A percentile compares a stretch with the other conserved stretches of the same genome.
These are phyloP conservation scores for Mycteria americana DNA, from an alignment of 2,797 vertebrate species.

Conservation along the genomic window DNA sequence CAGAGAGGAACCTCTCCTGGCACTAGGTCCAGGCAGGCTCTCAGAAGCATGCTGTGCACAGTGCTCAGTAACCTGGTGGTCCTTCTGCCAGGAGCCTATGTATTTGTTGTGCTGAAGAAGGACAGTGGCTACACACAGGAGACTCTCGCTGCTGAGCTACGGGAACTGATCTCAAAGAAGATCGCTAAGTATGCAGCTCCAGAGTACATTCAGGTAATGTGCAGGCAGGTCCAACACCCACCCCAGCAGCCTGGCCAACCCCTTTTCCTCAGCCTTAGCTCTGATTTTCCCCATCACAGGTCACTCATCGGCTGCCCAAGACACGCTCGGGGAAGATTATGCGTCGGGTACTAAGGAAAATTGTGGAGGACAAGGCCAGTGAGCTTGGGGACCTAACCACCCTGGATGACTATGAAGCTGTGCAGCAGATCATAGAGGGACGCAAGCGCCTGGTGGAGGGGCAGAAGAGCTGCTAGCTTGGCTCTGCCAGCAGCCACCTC, in stretches of 20 bases:
- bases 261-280: background rate
- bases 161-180: conserved; percentile 57
- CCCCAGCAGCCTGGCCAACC: background rate
- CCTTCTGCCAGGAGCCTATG: conserved; percentile 38
- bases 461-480: background rate
- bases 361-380: conserved; percentile 48
- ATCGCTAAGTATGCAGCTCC: conserved; percentile 60
- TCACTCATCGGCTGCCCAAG: conserved; percentile 62
- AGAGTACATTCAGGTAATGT: conserved; percentile 64
- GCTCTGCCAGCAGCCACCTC: background rate
- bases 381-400: conserved; percentile 68
- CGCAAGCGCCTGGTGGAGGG: background rate
- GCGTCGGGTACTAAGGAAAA: conserved; percentile 61
- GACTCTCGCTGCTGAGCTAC: conserved; percentile 25
- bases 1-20: background rate
- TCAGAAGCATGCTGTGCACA: fast-evolving
- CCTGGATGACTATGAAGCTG: conserved; percentile 35
- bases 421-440: conserved; percentile 64
- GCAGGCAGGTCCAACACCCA: background rate
- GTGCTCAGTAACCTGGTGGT: background rate
- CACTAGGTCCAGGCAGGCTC: background rate
- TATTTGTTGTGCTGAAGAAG: conserved; percentile 65
- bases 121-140: background rate
- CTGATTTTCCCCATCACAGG: background rate
- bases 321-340: conserved; percentile 70